phyloP scores from a whole-genome alignment of 2,797 vertebrate species.

The Coregonus ussuriensis region DNA sequence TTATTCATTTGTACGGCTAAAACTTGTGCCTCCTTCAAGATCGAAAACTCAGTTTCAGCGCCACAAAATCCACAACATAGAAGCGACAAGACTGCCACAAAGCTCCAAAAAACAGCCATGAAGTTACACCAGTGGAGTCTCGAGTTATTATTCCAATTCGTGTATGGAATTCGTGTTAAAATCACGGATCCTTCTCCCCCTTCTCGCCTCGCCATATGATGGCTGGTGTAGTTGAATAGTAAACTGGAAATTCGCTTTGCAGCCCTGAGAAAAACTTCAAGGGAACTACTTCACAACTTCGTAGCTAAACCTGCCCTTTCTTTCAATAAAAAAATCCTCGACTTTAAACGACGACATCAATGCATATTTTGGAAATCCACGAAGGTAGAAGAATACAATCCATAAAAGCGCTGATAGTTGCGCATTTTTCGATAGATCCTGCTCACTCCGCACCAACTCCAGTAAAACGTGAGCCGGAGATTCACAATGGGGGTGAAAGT shows the following conservation, averaged over 20 bases:
- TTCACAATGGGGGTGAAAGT: slow-evolving; percentile 79
- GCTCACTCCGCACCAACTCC: slow-evolving; percentile 59
- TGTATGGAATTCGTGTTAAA: slow-evolving; percentile 50
- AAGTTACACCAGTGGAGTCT: slow-evolving; percentile 36
- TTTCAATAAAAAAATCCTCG: slow-evolving; percentile 38
- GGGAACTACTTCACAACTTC: slow-evolving; percentile 76
- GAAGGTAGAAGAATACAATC: slow-evolving; percentile 48
- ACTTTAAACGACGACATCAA: slow-evolving; percentile 38
- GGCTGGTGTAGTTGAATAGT: slow-evolving; percentile 54
- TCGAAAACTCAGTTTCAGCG: slow-evolving; percentile 88
- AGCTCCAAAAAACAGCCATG: slow-evolving; percentile 62
- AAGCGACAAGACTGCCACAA: slow-evolving; percentile 70
- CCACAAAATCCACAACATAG: slow-evolving; percentile 77
- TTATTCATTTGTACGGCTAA: slow-evolving; percentile 91
- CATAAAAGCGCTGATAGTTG: slow-evolving; percentile 19
- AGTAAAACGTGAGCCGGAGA: slow-evolving; percentile 69
- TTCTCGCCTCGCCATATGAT: slow-evolving; percentile 78
- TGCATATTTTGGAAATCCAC: slow-evolving; percentile 43
- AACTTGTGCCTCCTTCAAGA: slow-evolving; percentile 92
- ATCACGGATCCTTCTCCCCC: slow-evolving; percentile 53
- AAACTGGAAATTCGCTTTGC: slow-evolving; percentile 49
- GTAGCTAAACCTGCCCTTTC: slow-evolving; percentile 44
- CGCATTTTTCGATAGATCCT: slow-evolving; percentile 34
- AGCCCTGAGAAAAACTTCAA: slow-evolving; percentile 64
- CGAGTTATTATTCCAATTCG: slow-evolving; percentile 51